Percentiles rank a stretch among this genome's conserved stretches.
These are phyloP conservation scores for Muscicapa adusta DNA, from an alignment of 2,113 vertebrate species.

Conservation along the genomic window DNA sequence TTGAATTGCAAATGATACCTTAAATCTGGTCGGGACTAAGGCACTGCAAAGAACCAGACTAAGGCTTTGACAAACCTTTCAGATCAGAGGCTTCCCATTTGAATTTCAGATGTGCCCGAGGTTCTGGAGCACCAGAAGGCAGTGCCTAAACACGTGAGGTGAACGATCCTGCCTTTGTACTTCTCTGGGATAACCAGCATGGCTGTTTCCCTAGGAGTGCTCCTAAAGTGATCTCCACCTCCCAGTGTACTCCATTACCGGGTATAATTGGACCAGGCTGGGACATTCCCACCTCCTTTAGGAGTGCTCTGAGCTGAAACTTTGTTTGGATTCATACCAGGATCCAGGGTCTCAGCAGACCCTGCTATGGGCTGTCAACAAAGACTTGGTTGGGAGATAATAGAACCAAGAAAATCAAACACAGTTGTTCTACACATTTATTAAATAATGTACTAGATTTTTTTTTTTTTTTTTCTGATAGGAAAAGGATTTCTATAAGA, in stretches of 20 bases:
- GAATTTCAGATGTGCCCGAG: not conserved
- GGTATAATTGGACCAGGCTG: accelerated
- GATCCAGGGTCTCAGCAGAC: not conserved
- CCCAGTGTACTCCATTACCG: not conserved
- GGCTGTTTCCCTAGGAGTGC: not conserved
- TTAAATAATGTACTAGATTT: not conserved
- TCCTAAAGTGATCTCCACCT: not conserved
- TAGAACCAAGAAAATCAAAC: not conserved
- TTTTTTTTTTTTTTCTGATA: not conserved
- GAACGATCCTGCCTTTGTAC: not conserved
- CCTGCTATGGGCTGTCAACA: not conserved
- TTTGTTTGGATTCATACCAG: not conserved
- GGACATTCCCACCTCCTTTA: not conserved
- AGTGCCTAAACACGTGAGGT: not conserved
- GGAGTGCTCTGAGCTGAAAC: not conserved
- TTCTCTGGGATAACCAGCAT: not conserved
- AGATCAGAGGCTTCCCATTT: not conserved
- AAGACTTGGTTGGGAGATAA: not conserved
- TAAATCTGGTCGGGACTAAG: not conserved
- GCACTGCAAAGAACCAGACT: not conserved
- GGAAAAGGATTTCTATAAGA: not conserved
- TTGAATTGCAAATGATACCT: not conserved
- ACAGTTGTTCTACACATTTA: not conserved
- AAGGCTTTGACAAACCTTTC: not conserved
- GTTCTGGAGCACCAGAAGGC: not conserved